Conservation (phyloP, 2,113 vertebrate genomes). For the Sinocyclocheilus maitianheensis region DNA sequence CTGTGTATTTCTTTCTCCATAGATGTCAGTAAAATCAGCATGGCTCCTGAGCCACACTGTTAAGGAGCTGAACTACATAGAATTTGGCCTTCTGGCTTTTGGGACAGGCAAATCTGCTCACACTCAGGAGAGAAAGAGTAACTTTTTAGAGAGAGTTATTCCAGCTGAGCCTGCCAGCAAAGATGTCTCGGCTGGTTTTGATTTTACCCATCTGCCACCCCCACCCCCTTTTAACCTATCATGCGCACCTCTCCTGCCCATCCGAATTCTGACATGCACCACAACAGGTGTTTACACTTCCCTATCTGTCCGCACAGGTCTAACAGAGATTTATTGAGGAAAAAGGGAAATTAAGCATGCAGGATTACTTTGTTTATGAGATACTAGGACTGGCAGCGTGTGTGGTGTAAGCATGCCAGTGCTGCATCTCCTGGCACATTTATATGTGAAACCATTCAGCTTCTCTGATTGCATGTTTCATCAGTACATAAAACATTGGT, state of each 20-base stretch:
- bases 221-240: conserved; percentile 3
- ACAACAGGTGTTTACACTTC: conserved; percentile 73
- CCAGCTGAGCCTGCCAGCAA: conserved; percentile 69
- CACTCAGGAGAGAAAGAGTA: conserved; percentile 65
- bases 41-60: conserved; percentile 23
- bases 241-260: conserved; percentile 48
- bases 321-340: conserved; percentile 67
- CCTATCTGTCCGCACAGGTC: conserved; percentile 63
- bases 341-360: conserved; percentile 66
- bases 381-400: conserved; percentile 47
- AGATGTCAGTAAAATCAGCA: conserved; percentile 41
- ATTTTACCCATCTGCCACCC: conserved; percentile 71
- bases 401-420: conserved; percentile 43
- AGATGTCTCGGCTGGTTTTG: conserved; percentile 69
- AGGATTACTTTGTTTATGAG: conserved; percentile 59
- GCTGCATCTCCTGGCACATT: background rate
- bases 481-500: background rate
- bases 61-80: conserved; percentile 37
- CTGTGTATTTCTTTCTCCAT: conserved; percentile 39
- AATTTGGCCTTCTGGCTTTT: conserved; percentile 51
- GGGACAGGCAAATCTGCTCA: conserved; percentile 56
- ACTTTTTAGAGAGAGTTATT: conserved; percentile 73
- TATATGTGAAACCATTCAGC: background rate
- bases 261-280: conserved; percentile 54
- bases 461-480: background rate